Conservation (phyloP, 2,113 vertebrate genomes). For the Elaphurus davidianus region DNA sequence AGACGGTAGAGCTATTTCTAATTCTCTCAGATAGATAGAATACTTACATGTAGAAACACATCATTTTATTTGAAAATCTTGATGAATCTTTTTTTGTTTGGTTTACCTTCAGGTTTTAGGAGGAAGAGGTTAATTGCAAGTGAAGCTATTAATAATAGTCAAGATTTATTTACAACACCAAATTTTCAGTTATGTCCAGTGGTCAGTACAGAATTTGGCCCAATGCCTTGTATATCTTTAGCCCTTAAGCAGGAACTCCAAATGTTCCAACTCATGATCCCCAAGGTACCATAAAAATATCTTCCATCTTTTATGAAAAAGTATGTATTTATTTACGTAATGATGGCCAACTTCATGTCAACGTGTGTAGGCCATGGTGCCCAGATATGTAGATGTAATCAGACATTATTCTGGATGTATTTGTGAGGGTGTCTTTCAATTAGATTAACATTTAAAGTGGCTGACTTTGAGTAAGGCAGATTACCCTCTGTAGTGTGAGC, state of each 20-base stretch:
- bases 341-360: not conserved
- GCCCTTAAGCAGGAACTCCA: not conserved
- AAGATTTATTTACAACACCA: not conserved
- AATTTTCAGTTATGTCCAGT: not conserved
- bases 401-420: not conserved
- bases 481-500: not conserved
- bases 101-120: not conserved
- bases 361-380: not conserved
- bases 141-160: not conserved
- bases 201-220: not conserved
- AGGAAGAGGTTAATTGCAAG: not conserved
- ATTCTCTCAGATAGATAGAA: not conserved
- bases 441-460: not conserved
- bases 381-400: not conserved
- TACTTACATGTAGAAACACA: not conserved
- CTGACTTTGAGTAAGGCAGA: not conserved
- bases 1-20: not conserved
- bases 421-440: not conserved
- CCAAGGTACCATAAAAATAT: not conserved
- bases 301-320: not conserved
- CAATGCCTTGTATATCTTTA: not conserved
- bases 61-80: not conserved
- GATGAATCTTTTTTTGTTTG: not conserved
- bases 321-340: not conserved
- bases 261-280: not conserved